These are phyloP conservation scores for Myopa tessellatipennis DNA, from an alignment of 2,888 invertebrate genomes.

Conservation along the genomic window DNA sequence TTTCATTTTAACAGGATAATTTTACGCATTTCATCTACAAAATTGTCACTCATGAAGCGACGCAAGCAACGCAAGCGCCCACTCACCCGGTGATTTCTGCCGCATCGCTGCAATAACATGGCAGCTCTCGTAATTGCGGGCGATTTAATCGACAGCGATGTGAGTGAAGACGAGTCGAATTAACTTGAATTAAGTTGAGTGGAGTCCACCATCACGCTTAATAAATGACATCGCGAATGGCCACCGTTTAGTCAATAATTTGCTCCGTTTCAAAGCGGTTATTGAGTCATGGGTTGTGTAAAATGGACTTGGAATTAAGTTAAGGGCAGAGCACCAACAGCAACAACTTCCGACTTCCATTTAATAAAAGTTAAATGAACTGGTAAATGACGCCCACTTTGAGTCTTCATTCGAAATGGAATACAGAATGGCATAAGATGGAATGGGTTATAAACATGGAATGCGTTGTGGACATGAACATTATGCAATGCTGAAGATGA, in stretches of 20 bases:
- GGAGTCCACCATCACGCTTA: background rate
- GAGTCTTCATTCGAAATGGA: no score
- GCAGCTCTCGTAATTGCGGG: background rate
- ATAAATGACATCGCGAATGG: constrained; percentile 3
- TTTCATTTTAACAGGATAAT: constrained; percentile 60
- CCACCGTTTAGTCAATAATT: constrained; percentile 11
- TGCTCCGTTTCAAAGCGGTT: background rate
- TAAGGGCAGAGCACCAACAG: background rate
- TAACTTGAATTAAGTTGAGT: background rate
- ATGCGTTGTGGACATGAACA: no score
- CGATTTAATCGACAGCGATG: background rate
- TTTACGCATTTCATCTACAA: constrained; percentile 61
- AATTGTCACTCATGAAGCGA: background rate
- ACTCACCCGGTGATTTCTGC: background rate
- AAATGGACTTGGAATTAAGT: background rate
- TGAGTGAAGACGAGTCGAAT: background rate
- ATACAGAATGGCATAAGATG: no score
- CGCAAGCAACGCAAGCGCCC: constrained; percentile 19
- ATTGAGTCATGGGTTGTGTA: background rate
- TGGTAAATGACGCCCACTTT: no score
- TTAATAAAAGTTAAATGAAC: no score
- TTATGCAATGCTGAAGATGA: no score
- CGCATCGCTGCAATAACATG: background rate
- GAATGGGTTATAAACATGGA: no score
- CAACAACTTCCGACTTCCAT: no score